Evolutionary conservation across 2,888 invertebrate genomes (phyloP), one percentile per base, ranked within the genome.

Genomic region (Microctonus aethiopoides): DNA sequence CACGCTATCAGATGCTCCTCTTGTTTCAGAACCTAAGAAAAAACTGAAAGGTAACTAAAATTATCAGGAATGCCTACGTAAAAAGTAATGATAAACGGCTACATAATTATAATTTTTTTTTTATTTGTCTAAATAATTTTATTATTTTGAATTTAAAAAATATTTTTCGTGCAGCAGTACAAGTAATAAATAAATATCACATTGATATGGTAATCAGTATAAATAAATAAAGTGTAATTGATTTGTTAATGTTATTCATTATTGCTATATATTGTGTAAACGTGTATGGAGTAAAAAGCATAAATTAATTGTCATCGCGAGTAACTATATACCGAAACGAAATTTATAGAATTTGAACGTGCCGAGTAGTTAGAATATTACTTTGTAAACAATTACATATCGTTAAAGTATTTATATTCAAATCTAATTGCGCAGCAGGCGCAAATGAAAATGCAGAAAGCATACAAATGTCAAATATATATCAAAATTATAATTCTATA

Each of bases 1-100:
- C 84, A 85, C 84, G 85, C 86, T 86, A 85, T 86, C 85, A 85
- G 85, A 85, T 85, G 86, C 83, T 90, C 90, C 89, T 89, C 90
- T 92, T 92, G 91, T 92, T 92, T 92, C 92, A 92, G 92, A 92
- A 91, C 91, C 92, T 91, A 92, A 92, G 92, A 92, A 92, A 92
- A 92, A 91, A 89, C 91, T 89, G 86, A 89, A 89, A 89, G 89
- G 89, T 89, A 89, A 85, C 82, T 85, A 46, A 85, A 84, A 80
- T 20, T 81, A 77, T 79, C 78, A 79, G 79, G 77, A 79, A 80
- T 81, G 79, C 80, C 79, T 79, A 71, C 75, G 78, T 79, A 78
- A 76, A 74, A 74, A 73, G 80, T 78, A 77, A 78, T n/a, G n/a
- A n/a, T 73, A 72, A 64, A 73, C 68, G 72, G 77, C 79, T 78